These are phyloP conservation scores for Plecotus auritus DNA, from an alignment of 2,113 vertebrate genomes.

Conservation along the genomic window DNA sequence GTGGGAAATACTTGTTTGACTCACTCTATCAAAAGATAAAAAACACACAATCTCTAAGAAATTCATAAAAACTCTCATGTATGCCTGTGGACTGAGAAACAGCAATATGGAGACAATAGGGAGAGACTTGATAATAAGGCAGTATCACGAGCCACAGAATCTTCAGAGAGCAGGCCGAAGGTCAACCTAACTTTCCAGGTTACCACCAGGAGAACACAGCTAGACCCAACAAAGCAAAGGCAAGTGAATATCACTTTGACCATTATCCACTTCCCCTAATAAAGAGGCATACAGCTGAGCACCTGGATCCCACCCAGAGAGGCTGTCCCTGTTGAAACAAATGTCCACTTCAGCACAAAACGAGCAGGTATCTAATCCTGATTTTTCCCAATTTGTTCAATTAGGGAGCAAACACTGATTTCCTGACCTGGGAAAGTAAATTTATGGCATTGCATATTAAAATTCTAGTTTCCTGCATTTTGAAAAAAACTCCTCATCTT, in stretches of 20 bases:
- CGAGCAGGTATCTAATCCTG: background rate
- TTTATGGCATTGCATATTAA: background rate
- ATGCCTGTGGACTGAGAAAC: background rate
- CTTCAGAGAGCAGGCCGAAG: background rate
- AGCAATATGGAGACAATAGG: background rate
- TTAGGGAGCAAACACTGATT: background rate
- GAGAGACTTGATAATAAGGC: background rate
- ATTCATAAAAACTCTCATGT: background rate
- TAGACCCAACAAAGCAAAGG: background rate
- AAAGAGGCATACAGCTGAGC: background rate
- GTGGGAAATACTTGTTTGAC: background rate
- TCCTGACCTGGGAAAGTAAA: background rate
- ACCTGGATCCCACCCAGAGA: background rate
- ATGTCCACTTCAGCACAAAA: background rate
- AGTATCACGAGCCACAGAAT: background rate
- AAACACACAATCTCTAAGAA: background rate
- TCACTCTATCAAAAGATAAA: background rate
- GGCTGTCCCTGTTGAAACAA: background rate
- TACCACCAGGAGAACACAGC: background rate
- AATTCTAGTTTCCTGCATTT: background rate
- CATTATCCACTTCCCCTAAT: background rate
- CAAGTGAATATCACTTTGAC: background rate
- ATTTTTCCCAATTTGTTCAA: background rate
- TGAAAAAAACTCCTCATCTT: background rate
- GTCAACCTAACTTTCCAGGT: background rate